A percentile compares a stretch with the other conserved stretches of the same genome.
phyloP scores from a whole-genome alignment of 2,888 invertebrate species.

The Lissocephala sabroskyi region DNA sequence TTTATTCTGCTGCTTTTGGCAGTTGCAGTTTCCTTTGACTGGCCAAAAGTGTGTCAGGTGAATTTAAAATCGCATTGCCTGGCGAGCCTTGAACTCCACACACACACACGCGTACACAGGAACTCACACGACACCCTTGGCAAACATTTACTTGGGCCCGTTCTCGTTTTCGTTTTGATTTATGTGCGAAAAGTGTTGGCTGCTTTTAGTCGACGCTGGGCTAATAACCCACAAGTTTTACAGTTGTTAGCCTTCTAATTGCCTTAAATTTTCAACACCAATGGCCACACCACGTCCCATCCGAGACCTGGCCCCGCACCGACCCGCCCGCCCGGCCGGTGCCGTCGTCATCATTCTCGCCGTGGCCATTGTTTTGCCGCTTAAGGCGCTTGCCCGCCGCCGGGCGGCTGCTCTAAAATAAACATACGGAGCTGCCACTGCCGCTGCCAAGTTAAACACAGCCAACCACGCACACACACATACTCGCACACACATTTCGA shows the following conservation, averaged over 20 bases:
- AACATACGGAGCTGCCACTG: slow-evolving; percentile 40
- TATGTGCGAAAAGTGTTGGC: slow-evolving; percentile 29
- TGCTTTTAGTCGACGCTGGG: slow-evolving; percentile 15
- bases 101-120: too few relatives aligned
- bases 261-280: slow-evolving; percentile 59
- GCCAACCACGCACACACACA: slow-evolving; percentile 10
- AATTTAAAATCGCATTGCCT: too few relatives aligned
- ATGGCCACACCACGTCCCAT: slow-evolving; percentile 28
- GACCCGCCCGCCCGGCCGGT: too few relatives aligned
- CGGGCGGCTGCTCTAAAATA: slow-evolving; percentile 33
- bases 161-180: slow-evolving; percentile 21
- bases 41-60: too few relatives aligned
- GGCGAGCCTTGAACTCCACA: too few relatives aligned
- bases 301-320: not conserved
- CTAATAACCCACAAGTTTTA: not conserved
- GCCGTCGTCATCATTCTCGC: slow-evolving; percentile 13
- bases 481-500: slow-evolving; percentile 5
- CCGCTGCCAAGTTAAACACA: slow-evolving; percentile 16
- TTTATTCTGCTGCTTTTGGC: too few relatives aligned
- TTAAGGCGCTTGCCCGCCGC: slow-evolving; percentile 41
- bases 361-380: slow-evolving; percentile 54
- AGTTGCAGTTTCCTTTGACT: too few relatives aligned
- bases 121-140: too few relatives aligned
- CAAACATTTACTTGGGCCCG: not conserved
- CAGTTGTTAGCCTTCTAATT: slow-evolving; percentile 34